Base-by-base conservation (phyloP, 2,113 vertebrate species). In the Tricholaema leucomelas region DNA sequence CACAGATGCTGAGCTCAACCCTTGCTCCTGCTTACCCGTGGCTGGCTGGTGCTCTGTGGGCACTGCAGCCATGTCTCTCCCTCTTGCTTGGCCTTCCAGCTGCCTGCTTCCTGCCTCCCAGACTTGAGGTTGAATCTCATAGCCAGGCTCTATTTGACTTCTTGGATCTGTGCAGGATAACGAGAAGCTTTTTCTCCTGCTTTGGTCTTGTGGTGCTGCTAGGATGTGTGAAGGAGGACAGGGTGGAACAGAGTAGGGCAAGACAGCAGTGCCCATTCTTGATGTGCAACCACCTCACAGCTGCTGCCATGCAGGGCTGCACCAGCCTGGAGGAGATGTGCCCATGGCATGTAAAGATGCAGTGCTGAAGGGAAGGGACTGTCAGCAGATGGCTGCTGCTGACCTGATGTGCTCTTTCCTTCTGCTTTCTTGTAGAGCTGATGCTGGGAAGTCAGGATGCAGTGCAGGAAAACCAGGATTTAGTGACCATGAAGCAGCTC, bases 391-490 rank as follows among this genome's bases (percentile, higher is more conserved):
- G 3, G 17, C 40, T 44, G 63, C 63, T 48, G 13, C 38, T 4
- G 9, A 28, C 25, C 28, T 85, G 52, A 8, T 6, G 5, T 5
- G 30, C 6, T 12, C 10, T 85, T 65, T 24, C 93, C 90, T 77
- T 96, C 96, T 90, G 90, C 90, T 27, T 3, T 35, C 95, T 92
- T 92, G 95, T 88, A 99, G 98, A 98, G 60, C 94, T 81, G 7
- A 91, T 95, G 86, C 91, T 95, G 83, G 97, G 94, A 95, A 96
- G 95, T 88, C 96, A 97, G 94, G 95, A 93, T 95, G 93, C 93
- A 91, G 94, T 52, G 23, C 93, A 95, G 67, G 97, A 98, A 90
- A 91, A 84, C 90, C 93, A 88, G 96, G 97, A 96, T 54, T 46
- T 96, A 36, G 98, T 92, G 85, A 97, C 97, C 73, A 97, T 85